Conservation (phyloP, 2,113 vertebrate genomes). For the Buteo buteo region DNA sequence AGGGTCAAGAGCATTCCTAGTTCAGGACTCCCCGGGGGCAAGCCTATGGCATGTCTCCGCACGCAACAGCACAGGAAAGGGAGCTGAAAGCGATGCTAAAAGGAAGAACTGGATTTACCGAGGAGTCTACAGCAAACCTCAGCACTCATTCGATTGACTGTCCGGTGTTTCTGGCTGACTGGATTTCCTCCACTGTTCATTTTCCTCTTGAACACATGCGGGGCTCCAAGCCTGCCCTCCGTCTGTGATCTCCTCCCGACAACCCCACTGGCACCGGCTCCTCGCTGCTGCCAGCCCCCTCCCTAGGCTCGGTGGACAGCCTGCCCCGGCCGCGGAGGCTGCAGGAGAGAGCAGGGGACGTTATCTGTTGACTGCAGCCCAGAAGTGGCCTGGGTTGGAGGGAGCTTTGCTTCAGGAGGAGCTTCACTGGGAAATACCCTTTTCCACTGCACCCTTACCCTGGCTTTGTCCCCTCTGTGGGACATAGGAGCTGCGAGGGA, state of each 20-base stretch:
- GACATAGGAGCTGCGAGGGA: rapidly evolving
- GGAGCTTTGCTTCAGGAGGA: neutral
- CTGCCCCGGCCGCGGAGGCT: neutral
- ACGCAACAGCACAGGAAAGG: neutral
- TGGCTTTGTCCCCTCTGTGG: neutral
- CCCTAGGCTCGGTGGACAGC: neutral
- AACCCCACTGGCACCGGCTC: neutral
- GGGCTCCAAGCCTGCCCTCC: neutral
- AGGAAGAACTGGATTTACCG: neutral
- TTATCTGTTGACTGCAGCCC: neutral
- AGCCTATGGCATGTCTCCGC: rapidly evolving
- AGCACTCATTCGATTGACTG: neutral
- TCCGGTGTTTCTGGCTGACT: neutral
- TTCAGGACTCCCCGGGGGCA: neutral
- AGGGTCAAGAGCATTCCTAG: neutral
- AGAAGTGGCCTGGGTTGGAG: neutral
- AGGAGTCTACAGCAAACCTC: neutral
- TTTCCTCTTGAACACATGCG: rapidly evolving
- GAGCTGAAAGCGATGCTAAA: neutral
- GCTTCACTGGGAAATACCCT: neutral
- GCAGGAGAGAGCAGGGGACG: neutral
- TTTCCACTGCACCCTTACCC: neutral
- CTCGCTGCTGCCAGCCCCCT: neutral
- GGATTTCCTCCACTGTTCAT: neutral
- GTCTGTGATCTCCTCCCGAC: neutral